A percentile compares a stretch with the other conserved stretches of the same genome.
phyloP scores from a whole-genome alignment of 2,113 vertebrate species.

The Apteryx owenii region DNA sequence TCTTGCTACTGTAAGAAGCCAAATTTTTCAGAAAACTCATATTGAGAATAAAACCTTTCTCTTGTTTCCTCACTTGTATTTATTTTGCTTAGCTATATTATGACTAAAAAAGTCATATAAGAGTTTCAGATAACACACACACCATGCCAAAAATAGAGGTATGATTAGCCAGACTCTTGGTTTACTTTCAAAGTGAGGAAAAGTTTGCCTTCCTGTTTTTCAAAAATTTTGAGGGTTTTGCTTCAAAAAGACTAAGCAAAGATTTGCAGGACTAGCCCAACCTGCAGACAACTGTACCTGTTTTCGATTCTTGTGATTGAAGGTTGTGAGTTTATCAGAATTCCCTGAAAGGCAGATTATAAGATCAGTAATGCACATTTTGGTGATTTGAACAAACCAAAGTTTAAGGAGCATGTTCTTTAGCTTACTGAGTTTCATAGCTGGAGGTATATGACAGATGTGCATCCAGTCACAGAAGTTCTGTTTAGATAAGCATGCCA shows the following conservation, averaged over 20 bases:
- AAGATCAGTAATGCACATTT: neutral
- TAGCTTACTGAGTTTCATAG: neutral
- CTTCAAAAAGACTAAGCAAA: neutral
- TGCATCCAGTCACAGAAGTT: neutral
- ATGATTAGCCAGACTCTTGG: neutral
- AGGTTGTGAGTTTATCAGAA: conserved; percentile 35
- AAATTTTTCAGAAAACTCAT: neutral
- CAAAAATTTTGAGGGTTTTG: neutral
- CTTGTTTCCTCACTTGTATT: neutral
- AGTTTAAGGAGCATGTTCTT: neutral
- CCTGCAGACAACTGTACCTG: neutral
- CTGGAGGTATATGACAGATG: neutral
- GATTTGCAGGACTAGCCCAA: neutral
- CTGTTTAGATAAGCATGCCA: neutral
- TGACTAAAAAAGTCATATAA: neutral
- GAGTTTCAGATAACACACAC: conserved; percentile 28
- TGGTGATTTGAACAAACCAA: neutral
- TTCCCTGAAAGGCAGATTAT: neutral
- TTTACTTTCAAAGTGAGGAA: conserved; percentile 38
- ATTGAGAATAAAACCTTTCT: conserved; percentile 33
- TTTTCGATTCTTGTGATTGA: conserved; percentile 48
- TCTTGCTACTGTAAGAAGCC: neutral
- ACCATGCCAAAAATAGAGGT: conserved; percentile 48
- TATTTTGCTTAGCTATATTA: neutral
- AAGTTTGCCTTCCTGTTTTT: conserved; percentile 59